These are phyloP conservation scores for Mantis religiosa DNA, from an alignment of 2,888 invertebrate species.

Conservation along the genomic window DNA sequence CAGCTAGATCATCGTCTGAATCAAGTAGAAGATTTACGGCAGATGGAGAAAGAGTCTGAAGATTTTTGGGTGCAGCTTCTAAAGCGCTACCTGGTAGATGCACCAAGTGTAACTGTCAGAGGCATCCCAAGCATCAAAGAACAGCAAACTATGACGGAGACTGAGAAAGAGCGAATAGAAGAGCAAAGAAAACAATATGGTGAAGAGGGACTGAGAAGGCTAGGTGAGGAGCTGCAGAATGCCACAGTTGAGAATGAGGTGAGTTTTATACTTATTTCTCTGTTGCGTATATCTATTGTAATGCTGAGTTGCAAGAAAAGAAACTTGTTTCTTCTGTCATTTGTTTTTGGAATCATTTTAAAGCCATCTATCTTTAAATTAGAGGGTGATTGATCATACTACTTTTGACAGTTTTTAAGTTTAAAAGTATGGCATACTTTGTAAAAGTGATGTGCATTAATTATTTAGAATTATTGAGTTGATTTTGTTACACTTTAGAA, in stretches of 20 bases:
- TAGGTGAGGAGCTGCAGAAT: constrained; percentile 56
- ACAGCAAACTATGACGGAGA: constrained; percentile 61
- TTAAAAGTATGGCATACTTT: no score
- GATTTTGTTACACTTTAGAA: no score
- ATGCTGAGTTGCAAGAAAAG: no score
- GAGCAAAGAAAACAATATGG: constrained; percentile 63
- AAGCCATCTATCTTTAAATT: no score
- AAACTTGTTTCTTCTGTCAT: no score
- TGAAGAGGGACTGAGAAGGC: constrained; percentile 61
- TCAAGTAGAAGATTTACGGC: constrained; percentile 53
- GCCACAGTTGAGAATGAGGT: constrained; percentile 77
- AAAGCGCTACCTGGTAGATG: constrained; percentile 62
- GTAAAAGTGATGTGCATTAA: no score
- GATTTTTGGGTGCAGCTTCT: constrained; percentile 71
- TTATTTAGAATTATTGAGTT: no score
- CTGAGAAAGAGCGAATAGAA: constrained; percentile 68
- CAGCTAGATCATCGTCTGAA: constrained; percentile 31
- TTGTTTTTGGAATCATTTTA: no score
- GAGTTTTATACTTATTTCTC: constrained; percentile 3
- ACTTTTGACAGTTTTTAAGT: no score
- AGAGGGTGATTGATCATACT: no score
- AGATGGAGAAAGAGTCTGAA: constrained; percentile 57
- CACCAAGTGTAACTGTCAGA: constrained; percentile 55
- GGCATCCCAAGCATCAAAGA: constrained; percentile 61
- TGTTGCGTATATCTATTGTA: no score